These are phyloP conservation scores for Epizoanthus scotinus DNA, from an alignment of 92 coral and sea anemone species.

Conservation along the genomic window DNA sequence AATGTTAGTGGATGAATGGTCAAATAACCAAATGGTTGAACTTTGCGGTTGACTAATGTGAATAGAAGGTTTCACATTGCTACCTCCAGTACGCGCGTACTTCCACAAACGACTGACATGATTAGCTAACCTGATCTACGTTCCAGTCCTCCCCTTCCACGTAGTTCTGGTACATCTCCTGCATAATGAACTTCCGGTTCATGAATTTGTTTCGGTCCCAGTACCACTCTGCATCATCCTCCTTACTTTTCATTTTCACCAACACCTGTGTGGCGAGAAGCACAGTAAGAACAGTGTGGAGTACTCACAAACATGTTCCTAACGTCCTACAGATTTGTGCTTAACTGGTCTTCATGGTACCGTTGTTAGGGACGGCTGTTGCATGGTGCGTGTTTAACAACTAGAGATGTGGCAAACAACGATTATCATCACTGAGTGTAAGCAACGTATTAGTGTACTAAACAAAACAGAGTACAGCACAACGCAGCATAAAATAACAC, in stretches of 20 bases:
- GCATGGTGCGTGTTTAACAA: neutral
- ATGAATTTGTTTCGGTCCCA: conserved; percentile 92
- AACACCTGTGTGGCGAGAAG: conserved; percentile 57
- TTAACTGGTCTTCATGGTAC: neutral
- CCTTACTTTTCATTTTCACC: conserved; percentile 80
- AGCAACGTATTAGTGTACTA: too few relatives aligned
- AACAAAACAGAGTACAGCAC: neutral
- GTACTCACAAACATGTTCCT: neutral
- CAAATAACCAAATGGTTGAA: too few relatives aligned
- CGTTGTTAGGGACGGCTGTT: neutral
- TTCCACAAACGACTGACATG: neutral
- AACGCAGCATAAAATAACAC: too few relatives aligned
- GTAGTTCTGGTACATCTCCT: conserved; percentile 92
- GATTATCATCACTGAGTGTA: too few relatives aligned
- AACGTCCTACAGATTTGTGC: too few relatives aligned
- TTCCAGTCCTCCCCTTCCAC: conserved; percentile 94
- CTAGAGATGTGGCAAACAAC: too few relatives aligned
- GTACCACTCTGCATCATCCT: conserved; percentile 84
- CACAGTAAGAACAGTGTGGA: neutral
- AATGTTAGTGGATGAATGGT: too few relatives aligned
- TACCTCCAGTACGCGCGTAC: too few relatives aligned
- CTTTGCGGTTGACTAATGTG: too few relatives aligned
- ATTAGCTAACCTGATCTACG: conserved; percentile 58
- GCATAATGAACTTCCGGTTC: conserved; percentile 88
- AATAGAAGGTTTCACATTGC: too few relatives aligned